A percentile compares a stretch with the other conserved stretches of the same genome.
phyloP scores from a whole-genome alignment of 2,888 invertebrate species.

The Asteroscopus sphinx region DNA sequence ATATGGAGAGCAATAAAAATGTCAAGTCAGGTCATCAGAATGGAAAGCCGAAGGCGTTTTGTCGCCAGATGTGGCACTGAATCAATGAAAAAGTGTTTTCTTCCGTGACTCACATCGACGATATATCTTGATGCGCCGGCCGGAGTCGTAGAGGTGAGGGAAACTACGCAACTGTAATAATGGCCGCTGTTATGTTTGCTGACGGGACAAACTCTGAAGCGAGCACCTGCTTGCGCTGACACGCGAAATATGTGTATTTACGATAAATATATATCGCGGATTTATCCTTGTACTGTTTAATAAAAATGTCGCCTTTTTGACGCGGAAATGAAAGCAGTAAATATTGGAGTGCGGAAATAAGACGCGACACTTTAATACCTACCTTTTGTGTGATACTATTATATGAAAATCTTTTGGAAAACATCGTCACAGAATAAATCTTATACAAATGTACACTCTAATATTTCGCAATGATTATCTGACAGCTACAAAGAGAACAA shows the following conservation, averaged over 20 bases:
- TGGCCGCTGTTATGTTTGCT: conserved; percentile 78
- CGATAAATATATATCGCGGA: conserved; percentile 61
- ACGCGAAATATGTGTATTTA: conserved; percentile 71
- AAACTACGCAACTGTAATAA: conserved; percentile 73
- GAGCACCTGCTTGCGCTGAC: conserved; percentile 80
- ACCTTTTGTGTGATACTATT: conserved; percentile 12
- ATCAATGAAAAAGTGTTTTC: conserved; percentile 89
- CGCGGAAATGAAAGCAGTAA: conserved; percentile 42
- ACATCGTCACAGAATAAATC: conserved; percentile 10
- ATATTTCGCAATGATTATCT: conserved; percentile 8
- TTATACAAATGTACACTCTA: too few relatives aligned
- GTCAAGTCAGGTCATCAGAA: conserved; percentile 90
- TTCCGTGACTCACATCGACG: conserved; percentile 81
- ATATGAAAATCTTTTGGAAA: conserved; percentile 12
- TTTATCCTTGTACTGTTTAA: conserved; percentile 70
- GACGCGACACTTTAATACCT: conserved; percentile 20
- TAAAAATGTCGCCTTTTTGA: conserved; percentile 67
- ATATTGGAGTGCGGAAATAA: conserved; percentile 33
- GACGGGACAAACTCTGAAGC: conserved; percentile 79
- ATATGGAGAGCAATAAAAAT: conserved; percentile 89
- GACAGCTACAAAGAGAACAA: conserved; percentile 50
- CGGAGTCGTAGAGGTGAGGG: conserved; percentile 55
- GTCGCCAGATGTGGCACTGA: conserved; percentile 88
- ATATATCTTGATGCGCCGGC: conserved; percentile 80
- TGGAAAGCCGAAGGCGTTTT: conserved; percentile 87